Percentiles rank a stretch among this genome's conserved stretches.
Conservation (phyloP, 2,113 vertebrate genomes). For the Etheostoma cragini region DNA sequence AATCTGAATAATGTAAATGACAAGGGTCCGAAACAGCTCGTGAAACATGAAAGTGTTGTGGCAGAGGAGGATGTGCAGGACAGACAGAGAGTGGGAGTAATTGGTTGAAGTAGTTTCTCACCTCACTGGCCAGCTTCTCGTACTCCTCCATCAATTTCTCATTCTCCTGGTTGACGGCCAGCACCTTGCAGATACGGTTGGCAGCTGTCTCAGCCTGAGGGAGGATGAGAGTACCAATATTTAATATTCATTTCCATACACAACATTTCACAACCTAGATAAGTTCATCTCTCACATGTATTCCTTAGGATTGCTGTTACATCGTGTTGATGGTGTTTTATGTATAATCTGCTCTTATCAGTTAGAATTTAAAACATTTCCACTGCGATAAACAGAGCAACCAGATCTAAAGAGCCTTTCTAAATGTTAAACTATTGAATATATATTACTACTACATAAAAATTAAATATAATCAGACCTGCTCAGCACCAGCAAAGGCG, state of each 20-base stretch:
- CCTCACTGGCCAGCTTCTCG: slow-evolving; percentile 83
- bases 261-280: not conserved
- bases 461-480: slow-evolving; percentile 77
- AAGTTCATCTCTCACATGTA: not conserved
- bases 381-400: not conserved
- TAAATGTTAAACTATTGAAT: not conserved
- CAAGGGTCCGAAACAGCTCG: too few relatives aligned
- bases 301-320: not conserved
- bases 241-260: not conserved
- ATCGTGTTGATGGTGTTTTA: not conserved
- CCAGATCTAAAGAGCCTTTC: not conserved
- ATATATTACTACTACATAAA: not conserved
- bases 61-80: slow-evolving; percentile 27
- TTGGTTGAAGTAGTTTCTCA: slow-evolving; percentile 51
- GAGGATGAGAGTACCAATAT: not conserved
- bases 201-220: slow-evolving; percentile 80
- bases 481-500: slow-evolving; percentile 92
- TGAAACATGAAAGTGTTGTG: not conserved
- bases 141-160: slow-evolving; percentile 85
- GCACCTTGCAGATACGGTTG: slow-evolving; percentile 83
- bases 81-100: slow-evolving; percentile 23
- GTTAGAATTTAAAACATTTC: not conserved
- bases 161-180: slow-evolving; percentile 84
- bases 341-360: not conserved
- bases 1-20: too few relatives aligned